Conservation (phyloP, 2,113 vertebrate genomes). For the Terrapene triunguis region DNA sequence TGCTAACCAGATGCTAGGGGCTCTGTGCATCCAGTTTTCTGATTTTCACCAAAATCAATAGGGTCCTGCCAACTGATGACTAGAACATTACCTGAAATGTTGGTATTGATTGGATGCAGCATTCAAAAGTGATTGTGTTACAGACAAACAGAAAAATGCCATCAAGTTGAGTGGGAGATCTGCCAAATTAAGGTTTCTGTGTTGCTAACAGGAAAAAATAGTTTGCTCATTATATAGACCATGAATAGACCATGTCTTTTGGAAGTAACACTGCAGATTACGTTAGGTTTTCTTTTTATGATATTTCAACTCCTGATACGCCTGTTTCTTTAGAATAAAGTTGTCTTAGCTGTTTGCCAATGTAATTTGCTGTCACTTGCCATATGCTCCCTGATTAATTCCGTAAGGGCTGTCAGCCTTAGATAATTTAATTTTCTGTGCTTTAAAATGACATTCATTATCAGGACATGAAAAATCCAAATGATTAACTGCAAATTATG, state of each 20-base stretch:
- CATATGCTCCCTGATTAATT: conserved; percentile 83
- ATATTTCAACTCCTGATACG: conserved; percentile 11
- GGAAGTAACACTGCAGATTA: neutral
- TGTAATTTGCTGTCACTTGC: conserved; percentile 81
- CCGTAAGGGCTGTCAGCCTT: conserved; percentile 70
- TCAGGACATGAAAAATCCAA: conserved; percentile 75
- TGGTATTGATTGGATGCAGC: neutral
- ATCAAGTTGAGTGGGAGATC: neutral
- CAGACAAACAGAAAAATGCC: neutral
- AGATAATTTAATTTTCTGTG: conserved; percentile 79
- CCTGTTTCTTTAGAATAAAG: conserved; percentile 69
- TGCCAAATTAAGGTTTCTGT: neutral
- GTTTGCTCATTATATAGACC: neutral
- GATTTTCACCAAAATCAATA: neutral
- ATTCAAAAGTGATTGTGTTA: neutral
- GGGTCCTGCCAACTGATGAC: neutral
- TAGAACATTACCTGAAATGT: neutral
- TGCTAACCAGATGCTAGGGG: neutral
- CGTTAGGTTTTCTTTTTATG: conserved; percentile 11
- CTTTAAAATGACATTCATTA: conserved; percentile 79
- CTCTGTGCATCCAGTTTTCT: neutral
- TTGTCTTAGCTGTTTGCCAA: conserved; percentile 71
- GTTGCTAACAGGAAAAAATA: neutral
- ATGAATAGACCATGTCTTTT: neutral
- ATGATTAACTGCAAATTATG: conserved; percentile 74